Percentiles rank a stretch among this genome's conserved stretches.
Evolutionary conservation across 2,797 vertebrate genomes (phyloP).

Genomic region (Margarornis squamiger): DNA sequence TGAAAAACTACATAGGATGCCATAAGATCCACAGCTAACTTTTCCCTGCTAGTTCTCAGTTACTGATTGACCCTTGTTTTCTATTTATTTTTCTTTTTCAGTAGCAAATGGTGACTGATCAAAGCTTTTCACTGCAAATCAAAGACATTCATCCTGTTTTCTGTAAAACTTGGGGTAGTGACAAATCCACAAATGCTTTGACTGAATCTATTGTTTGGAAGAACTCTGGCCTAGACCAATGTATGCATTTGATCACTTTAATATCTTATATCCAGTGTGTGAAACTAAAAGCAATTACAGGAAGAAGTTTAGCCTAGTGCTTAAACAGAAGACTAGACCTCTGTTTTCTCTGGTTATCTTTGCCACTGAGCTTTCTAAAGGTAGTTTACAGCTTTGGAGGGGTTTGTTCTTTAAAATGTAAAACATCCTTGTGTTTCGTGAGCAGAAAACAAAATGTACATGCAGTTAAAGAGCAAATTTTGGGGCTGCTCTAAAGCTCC

Average conservation of each 20-base stretch:
- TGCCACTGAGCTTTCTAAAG: not conserved
- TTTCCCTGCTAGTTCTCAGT: not conserved
- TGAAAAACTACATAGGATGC: not conserved
- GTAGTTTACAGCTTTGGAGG: not conserved
- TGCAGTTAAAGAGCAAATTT: not conserved
- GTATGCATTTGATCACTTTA: not conserved
- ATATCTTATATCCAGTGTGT: not conserved
- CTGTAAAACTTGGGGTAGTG: not conserved
- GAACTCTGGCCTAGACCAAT: not conserved
- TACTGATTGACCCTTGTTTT: slow-evolving; percentile 7
- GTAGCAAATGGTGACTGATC: slow-evolving; percentile 22
- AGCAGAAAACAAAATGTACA: not conserved
- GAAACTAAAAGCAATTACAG: not conserved
- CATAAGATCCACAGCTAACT: not conserved
- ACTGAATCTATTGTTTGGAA: not conserved
- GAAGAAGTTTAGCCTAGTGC: not conserved
- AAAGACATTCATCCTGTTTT: slow-evolving; percentile 34
- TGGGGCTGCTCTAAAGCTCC: not conserved
- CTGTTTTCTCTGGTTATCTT: not conserved
- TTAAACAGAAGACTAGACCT: not conserved
- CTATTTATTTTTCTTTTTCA: not conserved
- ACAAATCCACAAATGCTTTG: not conserved
- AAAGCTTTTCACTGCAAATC: slow-evolving; percentile 47
- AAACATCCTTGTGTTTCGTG: not conserved
- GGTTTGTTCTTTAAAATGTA: not conserved